Conservation (phyloP, 2,888 invertebrate species). For the Perdita meconis region DNA sequence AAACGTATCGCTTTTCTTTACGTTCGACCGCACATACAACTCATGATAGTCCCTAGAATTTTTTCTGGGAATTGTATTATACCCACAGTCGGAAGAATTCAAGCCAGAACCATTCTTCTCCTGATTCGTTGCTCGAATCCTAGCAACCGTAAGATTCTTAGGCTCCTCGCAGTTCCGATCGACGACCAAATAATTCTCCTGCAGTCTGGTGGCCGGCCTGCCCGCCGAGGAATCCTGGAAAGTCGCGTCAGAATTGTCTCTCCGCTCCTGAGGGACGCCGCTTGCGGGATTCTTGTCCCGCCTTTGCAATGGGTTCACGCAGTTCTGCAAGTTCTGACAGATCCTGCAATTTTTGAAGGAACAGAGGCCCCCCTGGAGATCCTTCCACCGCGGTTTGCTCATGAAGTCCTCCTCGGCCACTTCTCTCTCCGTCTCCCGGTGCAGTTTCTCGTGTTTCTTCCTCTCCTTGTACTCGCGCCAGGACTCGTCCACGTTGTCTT, state of each 20-base stretch:
- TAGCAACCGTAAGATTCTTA: slow-evolving; percentile 49
- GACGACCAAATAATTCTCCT: slow-evolving; percentile 79
- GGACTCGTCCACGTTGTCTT: slow-evolving; percentile 76
- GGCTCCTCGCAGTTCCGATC: slow-evolving; percentile 35
- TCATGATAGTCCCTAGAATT: slow-evolving; percentile 65
- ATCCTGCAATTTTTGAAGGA: slow-evolving; percentile 66
- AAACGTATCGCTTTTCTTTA: slow-evolving; percentile 81
- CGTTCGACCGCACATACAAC: slow-evolving; percentile 72
- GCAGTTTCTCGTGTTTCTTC: slow-evolving; percentile 73
- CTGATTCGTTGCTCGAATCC: slow-evolving; percentile 57
- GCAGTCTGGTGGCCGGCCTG: slow-evolving; percentile 74
- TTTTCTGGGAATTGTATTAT: slow-evolving; percentile 75
- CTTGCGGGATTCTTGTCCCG: neutral
- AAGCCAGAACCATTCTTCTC: slow-evolving; percentile 3
- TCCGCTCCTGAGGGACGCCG: neutral
- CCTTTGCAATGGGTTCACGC: slow-evolving; percentile 49
- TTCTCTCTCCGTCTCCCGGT: slow-evolving; percentile 58
- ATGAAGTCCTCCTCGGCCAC: slow-evolving; percentile 74
- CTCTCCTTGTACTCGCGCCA: slow-evolving; percentile 80
- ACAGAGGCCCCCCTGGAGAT: slow-evolving; percentile 68
- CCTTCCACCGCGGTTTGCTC: slow-evolving; percentile 78
- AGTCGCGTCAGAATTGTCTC: neutral
- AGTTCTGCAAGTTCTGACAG: slow-evolving; percentile 67
- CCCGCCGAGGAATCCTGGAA: slow-evolving; percentile 11
- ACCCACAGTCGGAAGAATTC: slow-evolving; percentile 72